Percentiles rank a stretch among this genome's conserved stretches.
Conservation (phyloP, 2,797 vertebrate genomes). For the Anguilla marmorata region DNA sequence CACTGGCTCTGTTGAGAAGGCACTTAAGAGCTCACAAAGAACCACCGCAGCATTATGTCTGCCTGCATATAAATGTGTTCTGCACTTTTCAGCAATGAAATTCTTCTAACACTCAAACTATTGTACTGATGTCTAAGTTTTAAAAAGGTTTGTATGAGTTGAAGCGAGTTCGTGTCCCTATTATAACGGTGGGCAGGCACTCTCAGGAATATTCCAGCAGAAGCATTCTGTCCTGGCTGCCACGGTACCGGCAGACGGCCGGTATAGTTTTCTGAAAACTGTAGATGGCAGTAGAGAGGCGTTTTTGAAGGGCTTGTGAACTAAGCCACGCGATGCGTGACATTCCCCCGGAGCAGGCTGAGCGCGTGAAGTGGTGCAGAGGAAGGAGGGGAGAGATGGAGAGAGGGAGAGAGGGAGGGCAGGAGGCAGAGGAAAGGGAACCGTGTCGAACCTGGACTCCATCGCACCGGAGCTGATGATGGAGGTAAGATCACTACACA, state of each 20-base stretch:
- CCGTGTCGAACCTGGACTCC: no score
- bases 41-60: neutral
- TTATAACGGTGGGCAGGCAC: neutral
- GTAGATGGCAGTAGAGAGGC: slow-evolving; percentile 18
- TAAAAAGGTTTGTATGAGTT: neutral
- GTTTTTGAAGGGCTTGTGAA: neutral
- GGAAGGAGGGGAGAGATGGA: neutral
- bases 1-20: neutral
- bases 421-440: neutral
- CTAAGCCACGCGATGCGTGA: neutral
- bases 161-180: neutral
- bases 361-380: neutral
- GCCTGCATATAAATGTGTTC: neutral
- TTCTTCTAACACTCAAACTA: neutral
- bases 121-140: neutral
- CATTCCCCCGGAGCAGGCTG: neutral
- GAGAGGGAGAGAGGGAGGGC: neutral
- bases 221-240: neutral
- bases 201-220: neutral
- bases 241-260: neutral
- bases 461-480: neutral
- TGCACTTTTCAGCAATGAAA: neutral
- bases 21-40: neutral
- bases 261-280: neutral
- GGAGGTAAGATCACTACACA: neutral